Base-by-base conservation (phyloP, 2,888 invertebrate species). In the Ceramica pisi region DNA sequence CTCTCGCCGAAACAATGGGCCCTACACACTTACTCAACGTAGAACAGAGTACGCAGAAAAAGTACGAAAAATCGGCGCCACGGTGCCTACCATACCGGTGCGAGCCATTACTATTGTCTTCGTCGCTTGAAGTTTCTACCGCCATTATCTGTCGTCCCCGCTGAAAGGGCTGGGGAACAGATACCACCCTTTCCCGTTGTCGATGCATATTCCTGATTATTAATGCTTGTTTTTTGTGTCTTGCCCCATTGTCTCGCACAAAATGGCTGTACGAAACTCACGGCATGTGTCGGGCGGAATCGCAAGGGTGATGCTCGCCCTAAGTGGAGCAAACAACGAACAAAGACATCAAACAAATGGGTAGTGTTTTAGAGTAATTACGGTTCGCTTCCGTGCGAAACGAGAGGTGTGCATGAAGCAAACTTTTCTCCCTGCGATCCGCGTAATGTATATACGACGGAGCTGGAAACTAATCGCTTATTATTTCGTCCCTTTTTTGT, bases 271-370 rank as follows among this genome's bases (percentile, higher is more conserved):
- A 91, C 91, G 91, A 92, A 93, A 93, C 92, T 92, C 92, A 89
- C 90, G 92, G 94, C 93, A 93, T 94, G 94, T 94, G 94, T 94
- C 91, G 92, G 90, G 90, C 89, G 91, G 90, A 91, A 94, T 93
- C 92, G 91, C 91, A 91, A 93, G 95, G 95, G 95, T 92, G 94
- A 95, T 94, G 92, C 92, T 93, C 92, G 92, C 93, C 93, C 94
- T 94, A 94, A 95, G 95, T 95, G 95, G 93, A 94, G 92, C 94
- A 95, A 95, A 95, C 95, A 95, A 93, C 93, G 94, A 94, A 95
- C 95, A 96, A 95, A 96, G 96, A 95, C 96, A 95, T 96, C 96
- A 95, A 95, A 96, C 95, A 95, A 95, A 96, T 96, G 95, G 94
- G 94, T 93, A 94, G 94, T 95, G 95, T 95, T 96, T 96, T 95